Evolutionary conservation across 2,888 invertebrate genomes (phyloP), one percentile per base, ranked within the genome.

Genomic region (Ganaspis brasiliensis): DNA sequence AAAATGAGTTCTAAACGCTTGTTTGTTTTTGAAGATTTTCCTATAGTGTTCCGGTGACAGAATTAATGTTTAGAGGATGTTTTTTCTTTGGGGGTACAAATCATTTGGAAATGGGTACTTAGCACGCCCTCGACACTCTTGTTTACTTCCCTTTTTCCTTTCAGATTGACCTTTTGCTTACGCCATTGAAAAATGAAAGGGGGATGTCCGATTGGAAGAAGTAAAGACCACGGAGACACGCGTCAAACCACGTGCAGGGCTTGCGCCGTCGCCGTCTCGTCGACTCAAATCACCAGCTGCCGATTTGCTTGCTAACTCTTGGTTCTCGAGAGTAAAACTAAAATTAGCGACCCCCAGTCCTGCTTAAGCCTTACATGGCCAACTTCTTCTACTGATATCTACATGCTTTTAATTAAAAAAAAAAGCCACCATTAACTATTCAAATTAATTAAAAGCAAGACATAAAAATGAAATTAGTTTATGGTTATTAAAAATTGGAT

Each of bases 321-420:
- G 24, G 63, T n/a, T 37, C 21, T 40, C 24, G 40, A n/a, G 56
- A 72, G 56, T 72, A 24, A 35, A 56, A 56, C 72, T 72, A 72
- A 72, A 72, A 56, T 72, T 72, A 72, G 72, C 72, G 72, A 55
- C 72, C 72, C 55, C 55, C n/a, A n/a, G n/a, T n/a, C n/a, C 63
- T 37, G 61, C 16, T 9, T 61, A 61, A 10, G 35, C 19, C 35
- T 35, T 61, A 61, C 61, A n/a, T 35, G 16, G 61, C 35, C 10
- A 16, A 10, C 61, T n/a, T 19, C 16, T 16, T 35, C n/a, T 16
- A 31, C 16, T 61, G 0, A n/a, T 35, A 9, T 35, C 35, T 19
- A 9, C 16, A 61, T 61, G 12, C 35, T 61, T 19, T 40, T 40
- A 2, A 40, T 40, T 31, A 31, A 31, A 31, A 31, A 31, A 31